These are phyloP conservation scores for Pararge aegeria DNA, from an alignment of 1,140 invertebrate genomes.

Conservation along the genomic window DNA sequence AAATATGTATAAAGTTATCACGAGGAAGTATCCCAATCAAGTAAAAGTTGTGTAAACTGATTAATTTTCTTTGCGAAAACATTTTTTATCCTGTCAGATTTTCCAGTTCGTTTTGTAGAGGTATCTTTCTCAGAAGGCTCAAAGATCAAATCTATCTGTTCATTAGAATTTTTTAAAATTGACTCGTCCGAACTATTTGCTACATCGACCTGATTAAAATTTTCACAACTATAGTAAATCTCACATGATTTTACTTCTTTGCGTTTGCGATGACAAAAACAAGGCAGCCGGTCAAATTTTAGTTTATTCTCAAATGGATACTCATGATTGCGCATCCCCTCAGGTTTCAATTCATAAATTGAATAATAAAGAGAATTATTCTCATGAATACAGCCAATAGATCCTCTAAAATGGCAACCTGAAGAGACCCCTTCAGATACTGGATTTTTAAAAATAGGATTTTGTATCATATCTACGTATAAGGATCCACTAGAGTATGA, in stretches of 20 bases:
- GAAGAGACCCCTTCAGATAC: neutral
- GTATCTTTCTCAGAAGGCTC: slow-evolving; percentile 11
- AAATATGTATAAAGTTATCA: neutral
- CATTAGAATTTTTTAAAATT: neutral
- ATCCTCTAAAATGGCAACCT: slow-evolving; percentile 42
- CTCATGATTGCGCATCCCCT: slow-evolving; percentile 22
- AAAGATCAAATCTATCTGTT: slow-evolving; percentile 6
- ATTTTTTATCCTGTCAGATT: slow-evolving; percentile 9
- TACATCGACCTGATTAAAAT: slow-evolving; percentile 17
- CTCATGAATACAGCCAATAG: slow-evolving; percentile 42
- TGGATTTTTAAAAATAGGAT: neutral
- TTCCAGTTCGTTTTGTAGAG: neutral
- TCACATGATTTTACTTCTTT: slow-evolving; percentile 27
- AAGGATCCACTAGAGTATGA: neutral
- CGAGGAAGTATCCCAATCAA: slow-evolving; percentile 27
- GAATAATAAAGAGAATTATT: slow-evolving; percentile 28
- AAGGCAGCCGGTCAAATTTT: slow-evolving; percentile 39
- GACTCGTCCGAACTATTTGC: neutral
- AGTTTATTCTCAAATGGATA: slow-evolving; percentile 46
- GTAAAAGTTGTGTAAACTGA: slow-evolving; percentile 40
- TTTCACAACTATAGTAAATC: slow-evolving; percentile 45
- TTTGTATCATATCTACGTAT: slow-evolving; percentile 1
- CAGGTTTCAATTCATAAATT: slow-evolving; percentile 41
- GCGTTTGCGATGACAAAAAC: slow-evolving; percentile 35
- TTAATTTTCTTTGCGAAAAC: slow-evolving; percentile 38